Percentiles rank a stretch among this genome's conserved stretches.
Evolutionary conservation across 2,888 invertebrate species (phyloP).

Genomic region (Amphipyra tragopoginis): DNA sequence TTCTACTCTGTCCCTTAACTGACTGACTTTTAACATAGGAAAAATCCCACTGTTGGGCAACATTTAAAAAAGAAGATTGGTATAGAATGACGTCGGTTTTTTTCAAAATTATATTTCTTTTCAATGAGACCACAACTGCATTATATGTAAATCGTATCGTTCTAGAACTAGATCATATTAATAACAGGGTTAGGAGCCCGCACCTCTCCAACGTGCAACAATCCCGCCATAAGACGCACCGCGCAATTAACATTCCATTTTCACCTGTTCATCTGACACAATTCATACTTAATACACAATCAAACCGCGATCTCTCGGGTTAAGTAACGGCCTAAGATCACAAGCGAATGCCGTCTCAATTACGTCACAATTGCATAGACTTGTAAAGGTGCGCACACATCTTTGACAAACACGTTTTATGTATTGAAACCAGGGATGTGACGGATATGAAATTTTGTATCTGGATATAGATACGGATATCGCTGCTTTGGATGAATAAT

Average conservation of each 20-base stretch:
- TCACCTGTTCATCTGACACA: slow-evolving; percentile 58
- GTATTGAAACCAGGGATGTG: no score
- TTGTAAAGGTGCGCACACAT: slow-evolving; percentile 27
- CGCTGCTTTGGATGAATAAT: no score
- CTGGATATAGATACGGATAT: no score
- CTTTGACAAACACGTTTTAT: no score
- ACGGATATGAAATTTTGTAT: no score
- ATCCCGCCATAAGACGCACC: slow-evolving; percentile 11
- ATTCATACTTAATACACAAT: slow-evolving; percentile 71
- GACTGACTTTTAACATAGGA: no score
- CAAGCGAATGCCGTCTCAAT: slow-evolving; percentile 62
- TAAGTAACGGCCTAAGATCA: slow-evolving; percentile 71
- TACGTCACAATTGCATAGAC: slow-evolving; percentile 47
- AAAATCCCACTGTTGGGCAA: no score
- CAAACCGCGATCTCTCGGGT: slow-evolving; percentile 53
- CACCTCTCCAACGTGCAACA: slow-evolving; percentile 7
- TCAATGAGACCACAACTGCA: no score
- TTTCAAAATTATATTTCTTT: no score
- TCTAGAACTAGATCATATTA: neutral
- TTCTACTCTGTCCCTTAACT: no score
- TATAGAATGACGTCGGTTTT: no score
- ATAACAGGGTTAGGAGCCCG: slow-evolving; percentile 5
- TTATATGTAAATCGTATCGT: neutral
- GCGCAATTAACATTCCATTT: slow-evolving; percentile 44
- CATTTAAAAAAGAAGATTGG: no score